Percentiles rank a stretch among this genome's conserved stretches.
Evolutionary conservation across 2,797 vertebrate genomes (phyloP).

Genomic region (Propithecus deckenii): DNA sequence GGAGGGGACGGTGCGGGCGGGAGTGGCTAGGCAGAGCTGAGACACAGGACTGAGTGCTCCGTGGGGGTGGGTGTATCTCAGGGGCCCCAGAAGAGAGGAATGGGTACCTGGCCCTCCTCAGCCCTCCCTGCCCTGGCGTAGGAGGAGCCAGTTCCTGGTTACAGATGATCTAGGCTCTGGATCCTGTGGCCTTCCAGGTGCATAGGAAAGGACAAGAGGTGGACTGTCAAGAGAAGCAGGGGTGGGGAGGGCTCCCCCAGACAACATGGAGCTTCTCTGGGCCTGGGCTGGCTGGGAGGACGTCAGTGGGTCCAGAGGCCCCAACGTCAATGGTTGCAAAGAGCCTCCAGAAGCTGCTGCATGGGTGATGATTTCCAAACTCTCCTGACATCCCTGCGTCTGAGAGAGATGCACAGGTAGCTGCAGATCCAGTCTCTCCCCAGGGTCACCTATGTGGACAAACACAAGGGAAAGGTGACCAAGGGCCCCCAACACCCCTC

Average conservation of each 20-base stretch:
- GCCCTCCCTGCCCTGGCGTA: too few relatives aligned
- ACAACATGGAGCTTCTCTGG: neutral
- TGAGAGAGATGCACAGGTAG: rapidly evolving
- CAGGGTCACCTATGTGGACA: neutral
- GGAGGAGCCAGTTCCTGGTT: neutral
- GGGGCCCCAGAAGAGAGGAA: neutral
- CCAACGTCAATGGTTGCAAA: neutral
- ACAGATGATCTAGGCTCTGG: neutral
- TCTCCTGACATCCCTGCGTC: neutral
- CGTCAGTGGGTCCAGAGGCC: rapidly evolving
- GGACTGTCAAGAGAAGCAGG: neutral
- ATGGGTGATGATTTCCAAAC: neutral
- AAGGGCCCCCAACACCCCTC: neutral
- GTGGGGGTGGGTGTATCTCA: rapidly evolving
- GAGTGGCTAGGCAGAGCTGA: neutral
- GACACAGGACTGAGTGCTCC: neutral
- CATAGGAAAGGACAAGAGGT: neutral
- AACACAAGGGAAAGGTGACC: neutral
- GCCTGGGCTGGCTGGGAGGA: too few relatives aligned
- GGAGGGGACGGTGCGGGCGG: too few relatives aligned
- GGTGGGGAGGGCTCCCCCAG: neutral
- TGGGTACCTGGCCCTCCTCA: neutral
- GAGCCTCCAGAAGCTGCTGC: neutral
- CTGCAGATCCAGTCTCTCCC: neutral
- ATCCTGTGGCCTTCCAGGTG: neutral